Conservation (phyloP, 2,113 vertebrate species). For the Echinops telfairi region DNA sequence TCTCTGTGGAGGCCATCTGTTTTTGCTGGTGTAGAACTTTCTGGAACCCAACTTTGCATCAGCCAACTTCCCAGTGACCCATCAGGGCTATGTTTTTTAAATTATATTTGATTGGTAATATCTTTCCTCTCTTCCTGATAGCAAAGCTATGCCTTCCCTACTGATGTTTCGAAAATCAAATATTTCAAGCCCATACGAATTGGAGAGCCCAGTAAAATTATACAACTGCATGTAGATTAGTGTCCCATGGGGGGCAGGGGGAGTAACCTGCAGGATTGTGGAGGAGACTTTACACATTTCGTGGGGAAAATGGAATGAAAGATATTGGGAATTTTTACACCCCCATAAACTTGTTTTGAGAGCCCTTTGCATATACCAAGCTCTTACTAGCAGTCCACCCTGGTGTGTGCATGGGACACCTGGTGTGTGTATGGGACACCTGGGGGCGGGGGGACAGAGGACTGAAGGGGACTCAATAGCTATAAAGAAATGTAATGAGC, state of each 20-base stretch:
- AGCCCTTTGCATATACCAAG: no score
- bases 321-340: no score
- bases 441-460: no score
- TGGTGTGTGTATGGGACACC: no score
- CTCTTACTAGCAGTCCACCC: no score
- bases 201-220: neutral
- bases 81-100: neutral
- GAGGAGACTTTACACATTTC: no score
- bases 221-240: neutral
- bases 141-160: conserved; percentile 50
- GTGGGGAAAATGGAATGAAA: no score
- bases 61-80: neutral
- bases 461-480: no score
- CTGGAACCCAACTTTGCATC: conserved; percentile 57
- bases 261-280: neutral
- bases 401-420: no score
- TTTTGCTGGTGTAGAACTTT: neutral
- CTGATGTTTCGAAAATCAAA: conserved; percentile 66
- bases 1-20: conserved; percentile 12
- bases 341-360: no score
- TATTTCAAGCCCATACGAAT: neutral
- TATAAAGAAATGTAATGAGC: no score
- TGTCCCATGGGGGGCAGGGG: neutral
- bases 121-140: conserved; percentile 24
- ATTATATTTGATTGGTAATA: conserved; percentile 53